Base-by-base conservation (phyloP, 1,140 invertebrate species). In the Leptoteleia sp. region DNA sequence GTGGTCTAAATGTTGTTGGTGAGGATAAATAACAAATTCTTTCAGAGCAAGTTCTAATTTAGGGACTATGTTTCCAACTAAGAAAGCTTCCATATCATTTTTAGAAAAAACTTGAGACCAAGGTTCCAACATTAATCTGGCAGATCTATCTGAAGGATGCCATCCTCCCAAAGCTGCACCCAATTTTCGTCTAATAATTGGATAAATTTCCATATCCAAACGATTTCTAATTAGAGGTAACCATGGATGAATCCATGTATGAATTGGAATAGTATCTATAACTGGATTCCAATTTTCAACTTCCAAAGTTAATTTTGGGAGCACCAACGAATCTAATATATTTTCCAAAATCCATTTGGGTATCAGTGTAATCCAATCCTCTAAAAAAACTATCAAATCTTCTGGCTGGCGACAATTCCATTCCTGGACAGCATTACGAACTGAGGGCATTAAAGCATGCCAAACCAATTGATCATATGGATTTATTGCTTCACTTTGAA, bases 201-300 rank as follows among this genome's bases (percentile, higher is more conserved):
- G 95, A 90, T 98, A 99, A 4, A 99, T 93, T 5, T 91, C 91
- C 1, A 93, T 93, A 79, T 96, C 94, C 80, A 99, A 87, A 40
- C 92, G 90, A 73, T 85, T 89, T 92, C 93, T 92, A 87, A 97
- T 92, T 15, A 95, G 85, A 4, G 94, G 93, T 31, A 97, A 91
- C 98, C 98, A 99, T 0, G 98, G 98, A 89, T 98, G 94, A 57
- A 99, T 93, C 98, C 98, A 99, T 4, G 93, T 92, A 89, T 99
- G 97, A 75, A 99, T 96, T 1, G 98, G 97, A 52, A 98, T 92
- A 0, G 94, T 95, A 84, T 99, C 98, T 0, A 94, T 95, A 0
- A 98, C 90, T 0, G 98, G 98, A 91, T 99, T 96, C 98, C 98
- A 99, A 33, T 93, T 92, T 35, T 96, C 93, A 0, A 98, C 96